phyloP scores from a whole-genome alignment of 2,888 invertebrate species.

The Drosophila parthenogenetica region DNA sequence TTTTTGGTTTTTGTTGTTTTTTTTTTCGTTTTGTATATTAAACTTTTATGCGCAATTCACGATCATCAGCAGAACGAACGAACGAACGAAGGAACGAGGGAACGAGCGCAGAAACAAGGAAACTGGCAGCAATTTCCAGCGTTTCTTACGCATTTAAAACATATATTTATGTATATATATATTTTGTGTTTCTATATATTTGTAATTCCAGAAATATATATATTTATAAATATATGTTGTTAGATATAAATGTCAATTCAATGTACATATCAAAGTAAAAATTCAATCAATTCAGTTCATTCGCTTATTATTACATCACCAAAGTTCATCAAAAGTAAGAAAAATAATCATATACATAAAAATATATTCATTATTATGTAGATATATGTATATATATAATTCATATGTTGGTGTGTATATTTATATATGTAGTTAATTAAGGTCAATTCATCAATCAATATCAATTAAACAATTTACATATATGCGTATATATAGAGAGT shows the following conservation, averaged over 20 bases:
- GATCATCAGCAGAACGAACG: conserved; percentile 82
- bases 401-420: conserved; percentile 35
- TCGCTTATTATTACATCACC: conserved; percentile 76
- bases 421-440: conserved; percentile 44
- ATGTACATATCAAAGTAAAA: conserved; percentile 74
- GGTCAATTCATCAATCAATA: conserved; percentile 77
- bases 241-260: conserved; percentile 64
- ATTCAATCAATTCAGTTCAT: conserved; percentile 74
- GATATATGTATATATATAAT: conserved; percentile 42
- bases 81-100: conserved; percentile 69
- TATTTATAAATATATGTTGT: conserved; percentile 34
- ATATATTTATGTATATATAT: conserved; percentile 44
- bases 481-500: conserved; percentile 64
- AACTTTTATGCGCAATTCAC: conserved; percentile 75
- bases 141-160: conserved; percentile 38
- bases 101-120: conserved; percentile 37
- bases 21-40: conserved; percentile 35
- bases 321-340: conserved; percentile 75
- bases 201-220: conserved; percentile 33
- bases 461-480: conserved; percentile 78
- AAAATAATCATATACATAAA: conserved; percentile 72
- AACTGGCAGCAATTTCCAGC: conserved; percentile 63
- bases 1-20: conserved; percentile 9
- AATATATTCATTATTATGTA: conserved; percentile 53
- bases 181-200: conserved; percentile 16